Evolutionary conservation across 2,113 vertebrate species (phyloP).

Genomic region (Excalfactoria chinensis): DNA sequence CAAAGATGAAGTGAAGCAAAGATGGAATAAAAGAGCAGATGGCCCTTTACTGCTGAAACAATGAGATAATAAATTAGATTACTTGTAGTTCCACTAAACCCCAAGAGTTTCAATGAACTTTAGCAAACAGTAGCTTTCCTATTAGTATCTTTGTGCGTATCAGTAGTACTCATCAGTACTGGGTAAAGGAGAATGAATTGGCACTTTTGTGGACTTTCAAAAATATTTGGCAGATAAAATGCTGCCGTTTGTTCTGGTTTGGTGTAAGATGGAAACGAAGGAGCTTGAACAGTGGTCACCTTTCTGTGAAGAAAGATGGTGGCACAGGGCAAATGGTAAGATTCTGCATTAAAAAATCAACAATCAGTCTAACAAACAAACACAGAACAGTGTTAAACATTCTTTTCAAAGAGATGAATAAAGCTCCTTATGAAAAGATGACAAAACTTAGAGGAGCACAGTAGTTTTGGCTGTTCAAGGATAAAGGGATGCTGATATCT

Average conservation of each 20-base stretch:
- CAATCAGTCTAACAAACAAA: background rate
- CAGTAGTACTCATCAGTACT: background rate
- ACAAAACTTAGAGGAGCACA: background rate
- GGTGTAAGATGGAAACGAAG: background rate
- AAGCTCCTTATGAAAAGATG: background rate
- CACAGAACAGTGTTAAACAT: background rate
- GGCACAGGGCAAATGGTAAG: background rate
- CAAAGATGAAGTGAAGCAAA: constrained; percentile 32
- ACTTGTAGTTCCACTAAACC: constrained; percentile 26
- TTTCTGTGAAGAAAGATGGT: background rate
- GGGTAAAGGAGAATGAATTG: background rate
- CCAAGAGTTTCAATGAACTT: constrained; percentile 4
- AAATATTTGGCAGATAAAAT: background rate
- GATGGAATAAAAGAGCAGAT: constrained; percentile 25
- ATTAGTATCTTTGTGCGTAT: background rate
- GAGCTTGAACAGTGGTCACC: background rate
- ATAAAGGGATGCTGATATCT: background rate
- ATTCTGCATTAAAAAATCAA: background rate
- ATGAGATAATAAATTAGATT: constrained; percentile 44
- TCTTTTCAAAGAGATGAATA: background rate
- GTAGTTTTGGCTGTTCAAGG: background rate
- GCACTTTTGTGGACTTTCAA: background rate
- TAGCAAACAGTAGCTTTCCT: background rate
- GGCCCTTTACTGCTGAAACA: constrained; percentile 39
- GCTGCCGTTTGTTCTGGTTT: background rate